A percentile compares a stretch with the other conserved stretches of the same genome.
phyloP scores from a whole-genome alignment of 2,797 vertebrate species.

The Manis javanica region DNA sequence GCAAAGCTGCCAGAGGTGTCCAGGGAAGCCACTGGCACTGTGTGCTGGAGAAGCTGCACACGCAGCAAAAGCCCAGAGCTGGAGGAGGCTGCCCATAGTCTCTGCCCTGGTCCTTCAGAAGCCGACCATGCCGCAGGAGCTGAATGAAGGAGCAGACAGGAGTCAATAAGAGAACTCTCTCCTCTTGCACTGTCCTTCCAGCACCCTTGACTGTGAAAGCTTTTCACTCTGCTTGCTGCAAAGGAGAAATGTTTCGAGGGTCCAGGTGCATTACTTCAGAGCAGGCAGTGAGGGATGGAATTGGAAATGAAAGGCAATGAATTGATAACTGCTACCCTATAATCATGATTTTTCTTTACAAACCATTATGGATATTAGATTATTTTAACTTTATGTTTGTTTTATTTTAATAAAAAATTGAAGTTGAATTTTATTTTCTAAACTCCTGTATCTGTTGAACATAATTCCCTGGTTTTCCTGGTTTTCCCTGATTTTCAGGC shows the following conservation, averaged over 20 bases:
- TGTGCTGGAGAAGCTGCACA: neutral
- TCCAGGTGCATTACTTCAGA: neutral
- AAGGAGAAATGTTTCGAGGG: neutral
- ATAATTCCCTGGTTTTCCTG: too few species aligned
- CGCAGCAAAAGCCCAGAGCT: neutral
- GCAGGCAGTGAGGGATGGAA: neutral
- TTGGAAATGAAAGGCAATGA: neutral
- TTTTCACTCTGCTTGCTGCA: neutral
- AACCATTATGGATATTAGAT: neutral
- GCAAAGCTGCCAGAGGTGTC: neutral
- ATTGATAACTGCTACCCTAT: neutral
- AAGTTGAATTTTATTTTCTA: neutral
- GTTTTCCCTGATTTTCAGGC: neutral
- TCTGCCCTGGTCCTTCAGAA: neutral
- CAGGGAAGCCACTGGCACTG: neutral
- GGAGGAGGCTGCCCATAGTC: neutral
- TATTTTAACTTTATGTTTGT: neutral
- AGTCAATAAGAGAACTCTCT: neutral
- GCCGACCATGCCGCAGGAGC: too few species aligned
- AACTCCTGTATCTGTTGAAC: neutral
- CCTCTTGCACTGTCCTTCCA: neutral
- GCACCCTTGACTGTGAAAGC: neutral
- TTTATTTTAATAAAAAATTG: neutral
- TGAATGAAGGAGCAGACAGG: neutral
- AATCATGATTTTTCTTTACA: neutral